phyloP scores from a whole-genome alignment of 2,888 invertebrate genomes.

The Polyommatus iphigenia region DNA sequence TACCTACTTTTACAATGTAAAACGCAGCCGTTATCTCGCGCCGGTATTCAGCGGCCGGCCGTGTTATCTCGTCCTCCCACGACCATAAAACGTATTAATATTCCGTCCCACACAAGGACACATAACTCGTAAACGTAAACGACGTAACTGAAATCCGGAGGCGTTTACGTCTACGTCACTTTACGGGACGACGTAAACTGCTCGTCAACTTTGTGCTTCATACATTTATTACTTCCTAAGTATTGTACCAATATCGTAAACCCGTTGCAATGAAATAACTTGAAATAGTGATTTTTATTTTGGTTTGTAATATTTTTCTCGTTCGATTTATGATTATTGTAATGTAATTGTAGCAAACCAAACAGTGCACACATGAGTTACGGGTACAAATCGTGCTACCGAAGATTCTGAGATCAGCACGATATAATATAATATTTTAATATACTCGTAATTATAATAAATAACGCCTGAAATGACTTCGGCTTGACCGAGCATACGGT shows the following conservation, averaged over 20 bases:
- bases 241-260: not conserved
- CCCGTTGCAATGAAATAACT: not conserved
- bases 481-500: too few species aligned
- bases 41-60: not conserved
- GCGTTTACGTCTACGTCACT: not conserved
- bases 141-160: not conserved
- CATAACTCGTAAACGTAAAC: not conserved
- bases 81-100: not conserved
- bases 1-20: not conserved
- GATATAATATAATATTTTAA: too few species aligned
- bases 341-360: too few species aligned
- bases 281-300: too few species aligned
- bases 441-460: too few species aligned
- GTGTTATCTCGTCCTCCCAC: not conserved
- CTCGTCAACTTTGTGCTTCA: constrained; percentile 8
- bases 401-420: too few species aligned
- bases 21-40: not conserved
- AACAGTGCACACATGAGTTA: too few species aligned
- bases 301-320: too few species aligned
- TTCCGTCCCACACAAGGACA: not conserved
- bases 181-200: not conserved
- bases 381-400: too few species aligned
- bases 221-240: constrained; percentile 7
- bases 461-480: too few species aligned
- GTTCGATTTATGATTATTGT: too few species aligned